These are phyloP conservation scores for Oryctolagus cuniculus DNA, from an alignment of 2,113 vertebrate species.

Conservation along the genomic window mOryCun1.1 NC_091432.1:107022001-107022500, in stretches of 20 bases:
- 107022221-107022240: conserved; percentile 84
- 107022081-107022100: neutral
- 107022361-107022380: neutral
- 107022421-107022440: neutral
- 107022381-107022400: neutral
- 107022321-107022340: conserved; percentile 66
- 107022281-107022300: conserved; percentile 86
- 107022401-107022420: neutral
- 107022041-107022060: neutral
- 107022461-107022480: neutral
- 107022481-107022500: neutral
- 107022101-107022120: neutral
- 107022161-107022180: conserved; percentile 80
- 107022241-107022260: conserved; percentile 86
- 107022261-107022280: conserved; percentile 85
- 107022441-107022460: neutral
- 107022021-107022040: too few relatives aligned
- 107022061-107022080: fast-evolving
- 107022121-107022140: neutral
- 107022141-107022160: conserved; percentile 56
- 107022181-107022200: conserved; percentile 83
- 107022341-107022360: conserved; percentile 58
- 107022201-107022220: conserved; percentile 86
- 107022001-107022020: neutral
- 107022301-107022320: conserved; percentile 85